These are phyloP conservation scores for Hemicentrotus pulcherrimus DNA, from an alignment of 35 echinoderm and acorn worm genomes.

Conservation along the genomic window DNA sequence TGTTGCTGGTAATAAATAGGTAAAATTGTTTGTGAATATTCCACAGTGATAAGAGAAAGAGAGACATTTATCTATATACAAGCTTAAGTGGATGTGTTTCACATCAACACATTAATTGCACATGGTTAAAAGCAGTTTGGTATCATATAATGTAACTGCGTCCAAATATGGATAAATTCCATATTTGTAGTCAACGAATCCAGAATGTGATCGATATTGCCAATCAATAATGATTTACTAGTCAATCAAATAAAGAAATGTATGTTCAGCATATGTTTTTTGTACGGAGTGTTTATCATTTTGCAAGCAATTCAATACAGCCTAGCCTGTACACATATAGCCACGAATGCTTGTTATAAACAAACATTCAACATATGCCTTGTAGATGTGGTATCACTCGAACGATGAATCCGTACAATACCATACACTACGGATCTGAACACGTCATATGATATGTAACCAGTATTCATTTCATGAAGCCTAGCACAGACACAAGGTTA, in stretches of 20 bases:
- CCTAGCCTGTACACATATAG: not conserved
- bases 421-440: too few species aligned
- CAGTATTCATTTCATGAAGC: too few species aligned
- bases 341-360: not conserved
- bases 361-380: not conserved
- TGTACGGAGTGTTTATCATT: not conserved
- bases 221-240: not conserved
- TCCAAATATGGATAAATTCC: not conserved
- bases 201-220: not conserved
- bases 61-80: not conserved
- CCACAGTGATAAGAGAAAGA: not conserved
- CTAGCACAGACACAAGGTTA: too few species aligned
- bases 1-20: not conserved
- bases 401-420: too few species aligned
- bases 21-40: not conserved
- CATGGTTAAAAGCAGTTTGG: not conserved
- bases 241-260: not conserved
- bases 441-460: too few species aligned
- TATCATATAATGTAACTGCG: not conserved
- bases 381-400: too few species aligned
- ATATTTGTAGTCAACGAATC: not conserved
- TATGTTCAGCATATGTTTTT: not conserved
- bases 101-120: not conserved
- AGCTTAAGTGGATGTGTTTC: not conserved
- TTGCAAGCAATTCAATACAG: not conserved